phyloP scores from a whole-genome alignment of 2,797 vertebrate genomes.

The Coregonus ussuriensis region DNA sequence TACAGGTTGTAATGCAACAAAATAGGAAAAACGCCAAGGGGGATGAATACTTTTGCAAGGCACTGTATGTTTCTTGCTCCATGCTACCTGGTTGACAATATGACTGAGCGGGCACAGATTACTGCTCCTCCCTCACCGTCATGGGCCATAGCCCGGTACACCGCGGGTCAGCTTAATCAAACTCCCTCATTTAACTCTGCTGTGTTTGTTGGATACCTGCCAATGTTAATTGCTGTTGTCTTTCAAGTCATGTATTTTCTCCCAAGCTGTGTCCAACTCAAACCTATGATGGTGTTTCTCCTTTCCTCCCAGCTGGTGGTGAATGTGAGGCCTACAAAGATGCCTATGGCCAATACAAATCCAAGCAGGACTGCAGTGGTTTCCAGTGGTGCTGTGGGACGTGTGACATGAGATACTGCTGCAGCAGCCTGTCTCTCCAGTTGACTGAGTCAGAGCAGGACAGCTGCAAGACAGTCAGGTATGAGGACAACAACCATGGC shows the following conservation, averaged over 20 bases:
- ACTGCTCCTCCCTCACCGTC: no score
- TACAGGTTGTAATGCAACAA: no score
- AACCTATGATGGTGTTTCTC: not conserved
- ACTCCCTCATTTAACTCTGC: no score
- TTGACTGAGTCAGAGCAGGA: conserved; percentile 45
- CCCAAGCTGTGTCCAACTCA: not conserved
- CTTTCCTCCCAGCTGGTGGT: conserved; percentile 12
- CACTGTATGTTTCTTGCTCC: no score
- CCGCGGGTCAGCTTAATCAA: no score
- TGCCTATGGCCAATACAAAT: fast-evolving
- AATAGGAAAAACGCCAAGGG: no score
- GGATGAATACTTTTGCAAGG: no score
- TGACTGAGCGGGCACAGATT: no score
- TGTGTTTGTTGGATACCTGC: not conserved
- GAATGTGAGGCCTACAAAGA: conserved; percentile 49
- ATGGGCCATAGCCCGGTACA: no score
- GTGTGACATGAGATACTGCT: conserved; percentile 62
- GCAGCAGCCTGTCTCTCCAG: fast-evolving
- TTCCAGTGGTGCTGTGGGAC: conserved; percentile 50
- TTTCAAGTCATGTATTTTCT: not conserved
- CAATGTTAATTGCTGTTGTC: not conserved
- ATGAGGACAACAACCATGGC: not conserved
- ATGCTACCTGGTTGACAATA: no score
- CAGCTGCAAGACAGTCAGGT: not conserved
- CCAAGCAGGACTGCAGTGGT: fast-evolving